Conservation (phyloP, 2,797 vertebrate genomes). For the Serranus cabrilla region DNA sequence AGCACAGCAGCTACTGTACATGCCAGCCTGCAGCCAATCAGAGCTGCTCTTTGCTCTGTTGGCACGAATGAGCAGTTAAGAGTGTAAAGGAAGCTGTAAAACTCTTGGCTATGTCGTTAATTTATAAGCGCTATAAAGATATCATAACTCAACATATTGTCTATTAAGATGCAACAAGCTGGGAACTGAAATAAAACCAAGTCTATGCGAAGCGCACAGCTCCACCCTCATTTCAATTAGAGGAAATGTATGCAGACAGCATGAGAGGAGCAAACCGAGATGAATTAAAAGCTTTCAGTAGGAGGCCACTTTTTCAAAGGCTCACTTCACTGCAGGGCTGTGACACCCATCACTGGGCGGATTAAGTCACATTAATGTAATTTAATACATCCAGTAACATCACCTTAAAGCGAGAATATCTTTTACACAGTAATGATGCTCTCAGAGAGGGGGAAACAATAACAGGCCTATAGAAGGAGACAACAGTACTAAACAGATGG, state of each 20-base stretch:
- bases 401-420: slow-evolving; percentile 14
- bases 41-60: slow-evolving; percentile 19
- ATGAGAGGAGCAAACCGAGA: slow-evolving; percentile 36
- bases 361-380: slow-evolving; percentile 32
- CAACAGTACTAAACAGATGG: slow-evolving; percentile 34
- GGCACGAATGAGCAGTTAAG: slow-evolving; percentile 29
- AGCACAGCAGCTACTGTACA: slow-evolving; percentile 19
- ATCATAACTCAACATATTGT: slow-evolving; percentile 56
- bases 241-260: slow-evolving; percentile 25
- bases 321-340: slow-evolving; percentile 31
- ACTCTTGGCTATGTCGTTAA: slow-evolving; percentile 35
- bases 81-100: slow-evolving; percentile 53
- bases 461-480: slow-evolving; percentile 12
- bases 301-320: slow-evolving; percentile 35
- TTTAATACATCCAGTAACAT: slow-evolving; percentile 34
- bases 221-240: slow-evolving; percentile 39
- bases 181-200: slow-evolving; percentile 3
- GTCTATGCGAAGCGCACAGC: slow-evolving; percentile 16
- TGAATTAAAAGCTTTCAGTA: slow-evolving; percentile 35
- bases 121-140: slow-evolving; percentile 52
- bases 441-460: background rate
- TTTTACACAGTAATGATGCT: slow-evolving; percentile 23
- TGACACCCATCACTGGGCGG: slow-evolving; percentile 32
- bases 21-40: slow-evolving; percentile 9
- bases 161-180: slow-evolving; percentile 50